These are phyloP conservation scores for Okamejei kenojei DNA, from an alignment of 2,797 vertebrate species.

Conservation along the genomic window DNA sequence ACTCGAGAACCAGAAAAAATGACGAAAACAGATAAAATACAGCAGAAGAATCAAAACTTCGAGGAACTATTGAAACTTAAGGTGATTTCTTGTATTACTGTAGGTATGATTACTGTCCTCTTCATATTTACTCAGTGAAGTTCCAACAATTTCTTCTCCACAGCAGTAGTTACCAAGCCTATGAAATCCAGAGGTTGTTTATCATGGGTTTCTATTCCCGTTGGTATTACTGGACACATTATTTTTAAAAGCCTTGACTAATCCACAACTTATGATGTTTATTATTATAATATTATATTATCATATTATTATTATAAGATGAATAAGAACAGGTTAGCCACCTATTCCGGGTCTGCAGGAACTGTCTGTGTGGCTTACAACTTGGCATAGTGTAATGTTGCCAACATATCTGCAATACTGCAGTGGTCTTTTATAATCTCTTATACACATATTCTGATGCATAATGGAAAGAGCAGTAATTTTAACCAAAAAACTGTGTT, in stretches of 20 bases:
- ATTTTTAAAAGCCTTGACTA: neutral
- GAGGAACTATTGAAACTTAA: slow-evolving; percentile 76
- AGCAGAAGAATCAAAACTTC: slow-evolving; percentile 72
- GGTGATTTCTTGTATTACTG: slow-evolving; percentile 56
- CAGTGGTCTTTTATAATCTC: neutral
- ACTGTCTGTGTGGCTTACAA: neutral
- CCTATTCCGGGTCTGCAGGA: neutral
- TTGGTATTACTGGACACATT: neutral
- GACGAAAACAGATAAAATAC: slow-evolving; percentile 59
- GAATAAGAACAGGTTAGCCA: neutral
- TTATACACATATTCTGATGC: neutral
- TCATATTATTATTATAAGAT: too few species aligned
- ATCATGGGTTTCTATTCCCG: neutral
- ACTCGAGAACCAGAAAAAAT: slow-evolving; percentile 55
- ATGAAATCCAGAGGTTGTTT: neutral
- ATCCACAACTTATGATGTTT: neutral
- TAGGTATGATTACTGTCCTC: neutral
- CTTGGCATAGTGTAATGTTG: neutral
- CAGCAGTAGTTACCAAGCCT: neutral
- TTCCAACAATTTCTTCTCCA: neutral
- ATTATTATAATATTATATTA: too few species aligned
- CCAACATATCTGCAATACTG: neutral
- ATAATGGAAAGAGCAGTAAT: neutral
- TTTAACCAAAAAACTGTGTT: neutral
- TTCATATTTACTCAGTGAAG: neutral